Base-by-base conservation (phyloP, 1,140 invertebrate genomes). In the Bombus soroeensis region DNA sequence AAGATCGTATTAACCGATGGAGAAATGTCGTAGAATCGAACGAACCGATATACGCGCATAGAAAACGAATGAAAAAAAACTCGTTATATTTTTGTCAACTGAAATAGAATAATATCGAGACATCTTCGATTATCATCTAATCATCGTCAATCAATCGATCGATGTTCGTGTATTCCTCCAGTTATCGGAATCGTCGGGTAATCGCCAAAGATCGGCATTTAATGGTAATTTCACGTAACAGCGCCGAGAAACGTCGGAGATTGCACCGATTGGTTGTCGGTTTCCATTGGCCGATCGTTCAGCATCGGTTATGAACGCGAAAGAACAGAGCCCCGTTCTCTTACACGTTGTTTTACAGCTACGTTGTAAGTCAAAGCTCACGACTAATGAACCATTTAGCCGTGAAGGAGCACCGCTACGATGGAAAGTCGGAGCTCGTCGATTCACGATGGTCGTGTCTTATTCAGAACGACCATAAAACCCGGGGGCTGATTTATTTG, bases 301-400 rank as follows among this genome's bases (percentile, higher is more conserved):
- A 15, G 57, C 25, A 25, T 59, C 74, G 74, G 34, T 37, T 28
- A n/a, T 2, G n/a, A 59, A 76, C 12, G 57, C 53, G 53, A 34
- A 53, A 47, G 62, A 76, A 66, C 57, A n/a, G 57, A 18, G 47
- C 18, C 5, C 59, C 41, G 62, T 68, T 64, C 71, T 39, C 32
- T 64, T n/a, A 9, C 47, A 9, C 74, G 43, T 43, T 34, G 59
- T 70, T 76, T 59, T 59, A 76, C 43, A 59, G 47, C 34, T 59
- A 39, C 32, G 74, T n/a, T 34, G 53, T 39, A 28, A 76, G 74
- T 76, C 74, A 76, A 57, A 73, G 37, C 34, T 37, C 5, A 15
- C 18, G 43, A 43, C 47, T 72, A 72, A 81, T 72, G 39, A 81
- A 73, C 47, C 70, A 18, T 47, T 66, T 79, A 79, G 37, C 37